Percentiles rank a stretch among this genome's conserved stretches.
These are phyloP conservation scores for Oophaga sylvatica DNA, from an alignment of 2,797 vertebrate species.

Conservation along the genomic window DNA sequence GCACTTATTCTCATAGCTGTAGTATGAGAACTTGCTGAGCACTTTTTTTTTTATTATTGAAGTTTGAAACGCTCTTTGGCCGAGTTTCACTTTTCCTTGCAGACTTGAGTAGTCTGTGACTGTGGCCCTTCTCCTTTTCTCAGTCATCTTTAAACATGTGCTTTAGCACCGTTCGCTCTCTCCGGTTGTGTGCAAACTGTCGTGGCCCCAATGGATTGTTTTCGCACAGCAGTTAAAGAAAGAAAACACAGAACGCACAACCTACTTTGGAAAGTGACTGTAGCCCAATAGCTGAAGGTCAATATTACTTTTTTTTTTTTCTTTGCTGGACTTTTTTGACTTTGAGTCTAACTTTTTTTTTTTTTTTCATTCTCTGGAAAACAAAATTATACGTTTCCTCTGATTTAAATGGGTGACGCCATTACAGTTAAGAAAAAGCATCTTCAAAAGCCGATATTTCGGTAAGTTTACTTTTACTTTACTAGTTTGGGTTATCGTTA, in stretches of 20 bases:
- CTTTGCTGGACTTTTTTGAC: background rate
- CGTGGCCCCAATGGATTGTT: constrained; percentile 86
- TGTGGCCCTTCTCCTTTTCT: constrained; percentile 59
- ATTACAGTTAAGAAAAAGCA: constrained; percentile 88
- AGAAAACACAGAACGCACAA: constrained; percentile 77
- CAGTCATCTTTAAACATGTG: constrained; percentile 69
- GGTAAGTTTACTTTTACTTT: constrained; percentile 76
- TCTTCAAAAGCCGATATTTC: constrained; percentile 88
- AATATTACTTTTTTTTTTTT: constrained; percentile 64
- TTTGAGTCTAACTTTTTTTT: constrained; percentile 50
- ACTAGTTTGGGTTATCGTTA: background rate
- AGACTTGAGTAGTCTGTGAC: constrained; percentile 68
- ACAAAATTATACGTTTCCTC: constrained; percentile 66
- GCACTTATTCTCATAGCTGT: constrained; percentile 72
- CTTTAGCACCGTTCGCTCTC: constrained; percentile 71
- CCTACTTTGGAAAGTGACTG: constrained; percentile 70
- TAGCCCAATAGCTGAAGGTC: constrained; percentile 78
- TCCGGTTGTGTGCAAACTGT: constrained; percentile 73
- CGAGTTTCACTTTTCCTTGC: constrained; percentile 69
- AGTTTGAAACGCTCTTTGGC: constrained; percentile 73
- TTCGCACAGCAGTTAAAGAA: constrained; percentile 78
- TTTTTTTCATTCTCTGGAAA: constrained; percentile 73
- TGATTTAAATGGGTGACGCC: constrained; percentile 88
- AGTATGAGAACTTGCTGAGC: constrained; percentile 65
- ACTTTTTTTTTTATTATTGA: constrained; percentile 64